Evolutionary conservation across 2,113 vertebrate species (phyloP).

Genomic region (Nannospalax galili): DNA sequence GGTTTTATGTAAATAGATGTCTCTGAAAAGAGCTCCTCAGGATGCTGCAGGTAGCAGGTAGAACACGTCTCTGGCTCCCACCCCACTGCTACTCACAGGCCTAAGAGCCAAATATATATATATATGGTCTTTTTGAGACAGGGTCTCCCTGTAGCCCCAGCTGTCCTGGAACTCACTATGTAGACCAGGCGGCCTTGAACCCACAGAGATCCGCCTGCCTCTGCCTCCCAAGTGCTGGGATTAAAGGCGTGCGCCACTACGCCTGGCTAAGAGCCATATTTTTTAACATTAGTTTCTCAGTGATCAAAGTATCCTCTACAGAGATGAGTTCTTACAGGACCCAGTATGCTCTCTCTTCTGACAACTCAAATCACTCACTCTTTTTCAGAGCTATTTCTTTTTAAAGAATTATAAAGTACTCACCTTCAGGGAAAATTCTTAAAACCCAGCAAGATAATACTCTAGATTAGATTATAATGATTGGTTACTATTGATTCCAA

Average conservation of each 20-base stretch:
- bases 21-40: neutral
- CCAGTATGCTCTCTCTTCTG: neutral
- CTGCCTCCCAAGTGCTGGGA: too few species aligned
- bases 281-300: neutral
- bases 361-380: neutral
- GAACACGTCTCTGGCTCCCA: too few species aligned
- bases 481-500: neutral
- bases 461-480: conserved; percentile 6
- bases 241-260: too few species aligned
- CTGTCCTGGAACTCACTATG: too few species aligned
- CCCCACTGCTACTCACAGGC: too few species aligned
- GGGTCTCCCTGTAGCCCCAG: too few species aligned
- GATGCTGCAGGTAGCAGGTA: neutral
- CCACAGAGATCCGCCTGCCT: too few species aligned
- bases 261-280: neutral
- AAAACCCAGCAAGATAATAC: neutral
- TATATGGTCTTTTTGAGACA: too few species aligned
- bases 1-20: neutral
- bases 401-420: conserved; percentile 16
- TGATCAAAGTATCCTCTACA: neutral
- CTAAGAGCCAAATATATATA: neutral
- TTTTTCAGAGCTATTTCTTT: neutral
- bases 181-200: too few species aligned
- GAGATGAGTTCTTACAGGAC: neutral
- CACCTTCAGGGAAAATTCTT: neutral